Percentiles rank a stretch among this genome's conserved stretches.
Evolutionary conservation across 2,113 vertebrate genomes (phyloP).

Genomic region (Scolopax mira): DNA sequence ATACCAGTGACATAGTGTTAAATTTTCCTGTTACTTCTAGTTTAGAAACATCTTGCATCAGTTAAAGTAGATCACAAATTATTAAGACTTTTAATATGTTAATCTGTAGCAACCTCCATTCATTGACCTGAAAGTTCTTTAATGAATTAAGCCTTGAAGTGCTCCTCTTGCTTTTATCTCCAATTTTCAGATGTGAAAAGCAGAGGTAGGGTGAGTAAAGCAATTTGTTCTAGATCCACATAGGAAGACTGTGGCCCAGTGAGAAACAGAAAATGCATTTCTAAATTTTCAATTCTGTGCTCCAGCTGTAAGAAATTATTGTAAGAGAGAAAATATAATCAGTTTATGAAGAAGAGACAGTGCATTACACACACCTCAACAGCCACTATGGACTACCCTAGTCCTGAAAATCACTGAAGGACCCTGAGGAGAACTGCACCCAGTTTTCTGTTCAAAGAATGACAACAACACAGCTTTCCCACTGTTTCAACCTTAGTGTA

Average conservation of each 20-base stretch:
- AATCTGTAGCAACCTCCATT: slow-evolving; percentile 12
- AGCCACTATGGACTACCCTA: background rate
- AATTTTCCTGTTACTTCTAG: slow-evolving; percentile 7
- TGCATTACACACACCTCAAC: background rate
- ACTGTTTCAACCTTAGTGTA: background rate
- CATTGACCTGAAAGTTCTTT: slow-evolving; percentile 31
- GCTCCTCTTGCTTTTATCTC: slow-evolving; percentile 42
- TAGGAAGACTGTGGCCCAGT: background rate
- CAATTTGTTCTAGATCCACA: slow-evolving; percentile 18
- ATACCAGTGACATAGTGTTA: background rate
- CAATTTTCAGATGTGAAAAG: slow-evolving; percentile 26
- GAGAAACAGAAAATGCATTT: background rate
- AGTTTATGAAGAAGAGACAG: background rate
- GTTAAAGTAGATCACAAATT: slow-evolving; percentile 17
- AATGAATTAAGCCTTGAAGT: slow-evolving; percentile 48
- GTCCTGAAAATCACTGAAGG: background rate
- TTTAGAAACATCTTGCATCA: slow-evolving; percentile 6
- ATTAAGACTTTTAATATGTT: slow-evolving; percentile 23
- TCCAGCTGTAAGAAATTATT: background rate
- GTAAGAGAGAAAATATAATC: background rate
- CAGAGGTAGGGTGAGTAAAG: slow-evolving; percentile 26
- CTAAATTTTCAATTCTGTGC: slow-evolving; percentile 6
- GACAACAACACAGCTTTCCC: background rate
- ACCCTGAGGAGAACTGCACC: background rate
- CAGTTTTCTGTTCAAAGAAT: background rate